Percentiles rank a stretch among this genome's conserved stretches.
Conservation (phyloP, 53 echinoderm and acorn worm species). For the Echinometra lucunter region DNA sequence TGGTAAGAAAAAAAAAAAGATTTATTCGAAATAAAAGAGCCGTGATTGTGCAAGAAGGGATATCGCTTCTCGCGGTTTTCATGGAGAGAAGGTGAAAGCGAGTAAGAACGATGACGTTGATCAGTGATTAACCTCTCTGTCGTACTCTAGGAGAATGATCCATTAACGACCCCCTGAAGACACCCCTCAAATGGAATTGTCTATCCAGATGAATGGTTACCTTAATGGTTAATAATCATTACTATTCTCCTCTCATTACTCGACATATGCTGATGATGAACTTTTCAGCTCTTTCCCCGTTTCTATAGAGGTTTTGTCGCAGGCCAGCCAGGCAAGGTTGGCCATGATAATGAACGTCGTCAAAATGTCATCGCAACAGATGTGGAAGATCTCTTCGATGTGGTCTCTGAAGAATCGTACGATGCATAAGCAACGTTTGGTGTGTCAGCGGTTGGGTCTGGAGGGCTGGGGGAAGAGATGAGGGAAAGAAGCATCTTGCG, state of each 20-base stretch:
- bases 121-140: slow-evolving; percentile 58
- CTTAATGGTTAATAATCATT: slow-evolving; percentile 59
- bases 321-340: background rate
- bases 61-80: slow-evolving; percentile 13
- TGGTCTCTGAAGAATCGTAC: background rate
- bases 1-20: background rate
- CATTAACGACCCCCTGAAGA: slow-evolving; percentile 52
- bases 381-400: slow-evolving; percentile 50
- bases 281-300: background rate
- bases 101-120: slow-evolving; percentile 16
- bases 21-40: slow-evolving; percentile 59
- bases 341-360: slow-evolving; percentile 54
- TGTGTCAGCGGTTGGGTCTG: slow-evolving; percentile 14
- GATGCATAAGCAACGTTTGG: slow-evolving; percentile 6
- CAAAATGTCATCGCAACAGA: slow-evolving; percentile 66
- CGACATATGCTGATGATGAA: slow-evolving; percentile 60
- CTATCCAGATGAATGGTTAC: slow-evolving; percentile 55
- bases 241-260: slow-evolving; percentile 56
- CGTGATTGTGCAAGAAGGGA: slow-evolving; percentile 55
- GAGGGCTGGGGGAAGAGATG: background rate
- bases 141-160: slow-evolving; percentile 54
- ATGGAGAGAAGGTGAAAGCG: slow-evolving; percentile 22
- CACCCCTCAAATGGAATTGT: slow-evolving; percentile 51
- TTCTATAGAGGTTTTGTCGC: background rate
- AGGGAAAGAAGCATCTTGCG: background rate